phyloP scores from a whole-genome alignment of 30 jellyfish, hydroid and myxozoan genomes.

The Euphysa ruthae region DNA sequence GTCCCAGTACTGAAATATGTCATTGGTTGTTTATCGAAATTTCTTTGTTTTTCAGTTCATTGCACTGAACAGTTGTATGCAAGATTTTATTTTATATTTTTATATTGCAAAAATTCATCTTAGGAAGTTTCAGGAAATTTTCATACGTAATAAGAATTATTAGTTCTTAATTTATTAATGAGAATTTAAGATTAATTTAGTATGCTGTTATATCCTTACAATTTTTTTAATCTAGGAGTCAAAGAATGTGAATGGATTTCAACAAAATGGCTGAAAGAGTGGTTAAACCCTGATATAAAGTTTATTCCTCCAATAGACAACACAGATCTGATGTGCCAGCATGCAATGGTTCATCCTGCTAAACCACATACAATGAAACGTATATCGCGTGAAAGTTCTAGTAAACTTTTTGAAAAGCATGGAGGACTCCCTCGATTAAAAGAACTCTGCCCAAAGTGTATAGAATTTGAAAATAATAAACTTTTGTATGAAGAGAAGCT shows the following conservation, averaged over 20 bases:
- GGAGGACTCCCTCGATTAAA: slow-evolving; percentile 73
- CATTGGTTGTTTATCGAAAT: too few relatives aligned
- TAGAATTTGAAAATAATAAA: slow-evolving; percentile 17
- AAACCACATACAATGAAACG: slow-evolving; percentile 41
- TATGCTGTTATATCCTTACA: too few relatives aligned
- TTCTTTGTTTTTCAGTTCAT: too few relatives aligned
- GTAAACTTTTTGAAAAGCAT: slow-evolving; percentile 24
- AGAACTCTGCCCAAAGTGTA: slow-evolving; percentile 40
- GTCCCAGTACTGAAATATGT: too few relatives aligned
- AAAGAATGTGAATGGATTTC: slow-evolving; percentile 28
- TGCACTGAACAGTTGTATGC: too few relatives aligned
- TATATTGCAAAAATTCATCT: too few relatives aligned
- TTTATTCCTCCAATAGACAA: slow-evolving; percentile 67
- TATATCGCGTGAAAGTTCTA: slow-evolving; percentile 47
- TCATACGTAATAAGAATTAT: too few relatives aligned
- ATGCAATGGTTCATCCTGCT: slow-evolving; percentile 46
- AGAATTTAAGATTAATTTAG: too few relatives aligned
- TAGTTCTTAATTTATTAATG: too few relatives aligned
- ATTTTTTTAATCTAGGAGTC: too few relatives aligned
- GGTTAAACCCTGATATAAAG: slow-evolving; percentile 43
- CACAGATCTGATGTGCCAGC: slow-evolving; percentile 56
- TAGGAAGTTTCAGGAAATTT: too few relatives aligned
- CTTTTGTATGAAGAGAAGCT: slow-evolving; percentile 36
- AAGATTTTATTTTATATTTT: too few relatives aligned
- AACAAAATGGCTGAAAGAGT: slow-evolving; percentile 55